These are phyloP conservation scores for Disparrhopalites patrizii DNA, from an alignment of 2,888 invertebrate species.

Conservation along the genomic window DNA sequence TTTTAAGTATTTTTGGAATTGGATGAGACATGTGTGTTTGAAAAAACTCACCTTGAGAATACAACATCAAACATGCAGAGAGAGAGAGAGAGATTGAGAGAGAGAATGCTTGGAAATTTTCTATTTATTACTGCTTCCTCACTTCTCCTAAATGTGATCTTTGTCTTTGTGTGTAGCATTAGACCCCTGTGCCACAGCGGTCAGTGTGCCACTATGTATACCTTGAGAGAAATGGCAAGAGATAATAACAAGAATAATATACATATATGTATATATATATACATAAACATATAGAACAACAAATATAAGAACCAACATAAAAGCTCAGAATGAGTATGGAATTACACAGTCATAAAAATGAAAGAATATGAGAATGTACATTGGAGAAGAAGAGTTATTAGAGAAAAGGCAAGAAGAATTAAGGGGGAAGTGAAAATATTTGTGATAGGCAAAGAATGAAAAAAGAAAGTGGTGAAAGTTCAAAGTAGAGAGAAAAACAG, in stretches of 20 bases:
- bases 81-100: too few species aligned
- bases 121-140: constrained; percentile 23
- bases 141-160: constrained; percentile 20
- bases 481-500: neutral
- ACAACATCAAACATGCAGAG: constrained; percentile 29
- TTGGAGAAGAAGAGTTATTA: neutral
- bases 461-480: too few species aligned
- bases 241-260: constrained; percentile 6
- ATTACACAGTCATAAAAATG: too few species aligned
- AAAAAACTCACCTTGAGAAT: constrained; percentile 21
- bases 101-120: constrained; percentile 17
- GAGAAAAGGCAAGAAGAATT: too few species aligned
- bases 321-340: too few species aligned
- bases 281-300: neutral
- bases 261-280: neutral
- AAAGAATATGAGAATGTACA: neutral
- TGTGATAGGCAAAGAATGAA: too few species aligned
- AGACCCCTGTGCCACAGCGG: constrained; percentile 13
- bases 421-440: too few species aligned
- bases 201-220: constrained; percentile 14
- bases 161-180: constrained; percentile 19
- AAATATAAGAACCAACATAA: neutral
- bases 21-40: neutral
- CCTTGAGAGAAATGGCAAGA: constrained; percentile 24
- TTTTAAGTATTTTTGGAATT: neutral